These are phyloP conservation scores for Malacosoma neustria DNA, from an alignment of 2,888 invertebrate species.

Conservation along the genomic window DNA sequence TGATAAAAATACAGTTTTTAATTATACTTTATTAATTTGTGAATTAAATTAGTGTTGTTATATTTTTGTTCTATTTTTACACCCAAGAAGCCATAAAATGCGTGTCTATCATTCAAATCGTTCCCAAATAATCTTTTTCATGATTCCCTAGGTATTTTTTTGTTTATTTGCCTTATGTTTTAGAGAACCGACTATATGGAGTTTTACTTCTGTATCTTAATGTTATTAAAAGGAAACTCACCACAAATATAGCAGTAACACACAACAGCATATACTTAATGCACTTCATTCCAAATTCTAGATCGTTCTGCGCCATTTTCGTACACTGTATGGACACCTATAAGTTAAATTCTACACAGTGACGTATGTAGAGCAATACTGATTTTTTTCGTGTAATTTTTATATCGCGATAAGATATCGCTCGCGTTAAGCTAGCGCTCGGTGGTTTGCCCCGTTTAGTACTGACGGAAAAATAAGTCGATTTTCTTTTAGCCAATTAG, in stretches of 20 bases:
- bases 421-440: not conserved
- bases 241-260: slow-evolving; percentile 86
- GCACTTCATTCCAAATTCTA: slow-evolving; percentile 81
- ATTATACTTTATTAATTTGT: too few species aligned
- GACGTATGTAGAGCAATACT: not conserved
- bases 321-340: slow-evolving; percentile 11
- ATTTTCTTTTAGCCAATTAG: slow-evolving; percentile 41
- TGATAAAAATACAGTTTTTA: too few species aligned
- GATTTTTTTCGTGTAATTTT: not conserved
- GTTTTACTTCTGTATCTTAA: too few species aligned
- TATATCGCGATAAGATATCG: not conserved
- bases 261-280: slow-evolving; percentile 85
- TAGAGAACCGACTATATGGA: too few species aligned
- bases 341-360: not conserved
- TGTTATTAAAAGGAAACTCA: slow-evolving; percentile 75
- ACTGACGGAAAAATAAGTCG: slow-evolving; percentile 17
- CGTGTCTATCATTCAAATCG: too few species aligned
- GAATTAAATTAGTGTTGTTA: too few species aligned
- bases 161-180: too few species aligned
- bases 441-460: slow-evolving; percentile 6
- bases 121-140: too few species aligned
- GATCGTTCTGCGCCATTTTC: slow-evolving; percentile 46
- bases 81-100: too few species aligned
- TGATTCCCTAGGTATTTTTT: too few species aligned
- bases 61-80: too few species aligned